phyloP scores from a whole-genome alignment of 2,797 vertebrate genomes.

The Heliangelus exortis region DNA sequence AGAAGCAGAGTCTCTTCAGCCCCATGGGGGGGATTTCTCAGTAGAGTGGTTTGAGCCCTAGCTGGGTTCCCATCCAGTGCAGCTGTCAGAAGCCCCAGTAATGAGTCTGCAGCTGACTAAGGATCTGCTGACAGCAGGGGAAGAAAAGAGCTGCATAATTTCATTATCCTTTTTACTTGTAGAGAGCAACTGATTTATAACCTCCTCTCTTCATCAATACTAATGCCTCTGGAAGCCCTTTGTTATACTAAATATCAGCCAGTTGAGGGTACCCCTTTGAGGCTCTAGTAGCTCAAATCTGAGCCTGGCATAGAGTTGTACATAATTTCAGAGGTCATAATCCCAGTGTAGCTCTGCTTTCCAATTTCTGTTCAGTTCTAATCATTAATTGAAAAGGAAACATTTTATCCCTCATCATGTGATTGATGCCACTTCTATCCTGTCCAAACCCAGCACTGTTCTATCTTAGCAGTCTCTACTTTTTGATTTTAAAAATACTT shows the following conservation, averaged over 20 bases:
- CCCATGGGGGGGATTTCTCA: background rate
- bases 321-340: background rate
- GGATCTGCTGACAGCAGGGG: background rate
- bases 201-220: background rate
- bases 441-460: background rate
- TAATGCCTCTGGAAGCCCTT: background rate
- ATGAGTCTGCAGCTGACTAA: background rate
- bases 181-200: background rate
- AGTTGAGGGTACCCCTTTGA: background rate
- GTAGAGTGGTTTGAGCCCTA: background rate
- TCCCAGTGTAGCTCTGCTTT: background rate
- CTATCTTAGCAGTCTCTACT: background rate
- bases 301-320: background rate
- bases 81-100: background rate
- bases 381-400: background rate
- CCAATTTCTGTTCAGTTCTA: background rate
- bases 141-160: slow-evolving; percentile 7
- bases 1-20: background rate
- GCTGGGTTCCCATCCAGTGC: background rate
- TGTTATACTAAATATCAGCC: background rate
- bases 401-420: background rate
- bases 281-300: background rate
- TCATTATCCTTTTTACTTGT: background rate
- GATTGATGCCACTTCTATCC: background rate
- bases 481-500: background rate